Base-by-base conservation (phyloP, 2,113 vertebrate species). In the Argyrosomus japonicus region DNA sequence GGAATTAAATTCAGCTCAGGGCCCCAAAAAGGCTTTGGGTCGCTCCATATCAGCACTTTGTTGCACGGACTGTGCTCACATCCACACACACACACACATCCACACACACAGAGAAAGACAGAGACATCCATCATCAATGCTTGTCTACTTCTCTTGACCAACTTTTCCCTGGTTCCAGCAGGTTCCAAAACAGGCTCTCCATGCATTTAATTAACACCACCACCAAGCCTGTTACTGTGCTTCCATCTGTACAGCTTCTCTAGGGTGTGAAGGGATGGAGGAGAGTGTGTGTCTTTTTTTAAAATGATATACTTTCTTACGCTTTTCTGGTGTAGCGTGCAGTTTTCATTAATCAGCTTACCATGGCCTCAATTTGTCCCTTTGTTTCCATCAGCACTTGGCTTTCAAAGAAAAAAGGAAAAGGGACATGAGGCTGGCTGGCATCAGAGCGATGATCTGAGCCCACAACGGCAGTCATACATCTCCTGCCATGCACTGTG, bases 201-300 rank as follows among this genome's bases (percentile, higher is more conserved):
- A 15, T 69, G 82, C 74, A 76, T 75, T 78, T 75, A 78, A 88
- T 86, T 86, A 90, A 77, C 76, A 71, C 57, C 25, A 29, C 6
- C 51, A 36, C 50, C 61, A 18, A 75, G 21, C 70, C 43, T 47
- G 68, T 64, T 69, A 45, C 43, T 50, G 60, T 32, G 25, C 82
- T 48, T 76, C 83, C 64, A 78, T 78, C 85, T 78, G 73, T 19
- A 45, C 51, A 40, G 21, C n/a, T 62, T 69, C 48, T 76, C 25
- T 58, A 51, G 74, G 75, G 36, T 32, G 61, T 14, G 25, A 7
- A 51, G 25, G 40, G 58, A 47, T 12, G 40, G 57, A 53, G 62
- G 45, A 14, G 23, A 51, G 3, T 45, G 14, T 60, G 18, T 64
- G 5, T 65, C 21, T 29, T 17, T 60, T 14, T 70, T 57, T 56